These are phyloP conservation scores for Acromyrmex heyeri DNA, from an alignment of 1,140 invertebrate genomes.

Conservation along the genomic window DNA sequence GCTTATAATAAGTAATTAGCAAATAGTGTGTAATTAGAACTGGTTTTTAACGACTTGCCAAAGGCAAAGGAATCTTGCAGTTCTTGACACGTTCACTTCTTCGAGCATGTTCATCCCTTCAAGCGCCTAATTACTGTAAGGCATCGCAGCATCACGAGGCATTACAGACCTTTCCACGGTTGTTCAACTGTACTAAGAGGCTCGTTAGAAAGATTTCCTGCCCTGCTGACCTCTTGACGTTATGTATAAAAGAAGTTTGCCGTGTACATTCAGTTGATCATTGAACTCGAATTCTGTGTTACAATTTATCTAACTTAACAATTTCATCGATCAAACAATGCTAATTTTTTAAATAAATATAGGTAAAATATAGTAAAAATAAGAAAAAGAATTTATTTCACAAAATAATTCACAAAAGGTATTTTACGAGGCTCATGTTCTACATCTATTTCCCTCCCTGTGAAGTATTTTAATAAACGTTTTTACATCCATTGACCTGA, in stretches of 20 bases:
- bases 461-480: not conserved
- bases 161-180: slow-evolving; percentile 48
- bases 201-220: slow-evolving; percentile 81
- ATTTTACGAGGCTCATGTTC: not conserved
- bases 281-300: not conserved
- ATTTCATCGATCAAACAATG: not conserved
- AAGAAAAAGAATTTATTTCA: not conserved
- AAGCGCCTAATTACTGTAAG: slow-evolving; percentile 47
- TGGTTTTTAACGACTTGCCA: slow-evolving; percentile 16
- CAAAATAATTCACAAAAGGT: not conserved
- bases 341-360: not conserved
- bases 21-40: not conserved
- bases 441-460: not conserved
- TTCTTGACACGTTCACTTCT: slow-evolving; percentile 48
- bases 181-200: slow-evolving; percentile 67
- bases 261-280: slow-evolving; percentile 80
- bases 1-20: slow-evolving; percentile 16
- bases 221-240: slow-evolving; percentile 72
- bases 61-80: slow-evolving; percentile 3
- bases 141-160: not conserved
- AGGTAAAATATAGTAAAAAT: not conserved
- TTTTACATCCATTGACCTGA: not conserved
- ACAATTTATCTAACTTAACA: not conserved
- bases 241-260: slow-evolving; percentile 79
- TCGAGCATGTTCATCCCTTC: slow-evolving; percentile 51